Percentiles rank a stretch among this genome's conserved stretches.
phyloP scores from a whole-genome alignment of 2,888 invertebrate species.

The Flabesymbios commensalis region DNA sequence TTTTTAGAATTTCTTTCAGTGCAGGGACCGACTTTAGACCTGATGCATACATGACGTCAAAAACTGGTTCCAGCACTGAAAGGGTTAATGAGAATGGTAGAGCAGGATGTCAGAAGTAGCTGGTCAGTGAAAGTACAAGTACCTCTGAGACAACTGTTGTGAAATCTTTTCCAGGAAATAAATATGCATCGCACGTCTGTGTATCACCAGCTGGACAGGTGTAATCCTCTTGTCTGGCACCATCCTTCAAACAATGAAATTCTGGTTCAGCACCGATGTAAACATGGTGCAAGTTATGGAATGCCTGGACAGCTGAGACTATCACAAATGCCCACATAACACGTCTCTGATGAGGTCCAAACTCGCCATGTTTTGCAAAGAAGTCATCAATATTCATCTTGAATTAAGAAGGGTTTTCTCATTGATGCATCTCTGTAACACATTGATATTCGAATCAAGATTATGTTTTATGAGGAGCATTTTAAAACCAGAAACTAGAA shows the following conservation, averaged over 20 bases:
- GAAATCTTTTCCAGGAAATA: slow-evolving; percentile 25
- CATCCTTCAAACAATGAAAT: slow-evolving; percentile 14
- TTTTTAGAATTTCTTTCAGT: no score
- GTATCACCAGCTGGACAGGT: slow-evolving; percentile 8
- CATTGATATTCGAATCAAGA: no score
- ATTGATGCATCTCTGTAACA: no score
- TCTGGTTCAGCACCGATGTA: slow-evolving; percentile 33
- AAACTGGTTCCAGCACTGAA: no score
- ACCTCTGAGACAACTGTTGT: slow-evolving; percentile 36
- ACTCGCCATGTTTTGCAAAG: slow-evolving; percentile 29
- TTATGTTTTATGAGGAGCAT: no score
- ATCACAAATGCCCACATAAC: slow-evolving; percentile 25
- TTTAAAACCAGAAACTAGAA: no score
- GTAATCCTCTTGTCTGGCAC: background rate
- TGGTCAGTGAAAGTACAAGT: no score
- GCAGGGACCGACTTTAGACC: no score
- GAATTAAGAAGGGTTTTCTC: no score
- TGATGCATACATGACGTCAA: no score
- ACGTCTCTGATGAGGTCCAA: slow-evolving; percentile 28
- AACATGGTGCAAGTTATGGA: slow-evolving; percentile 32
- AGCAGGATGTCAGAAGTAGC: no score
- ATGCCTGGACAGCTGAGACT: slow-evolving; percentile 24
- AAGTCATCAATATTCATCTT: slow-evolving; percentile 37
- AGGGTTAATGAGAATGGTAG: no score
- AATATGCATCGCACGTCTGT: slow-evolving; percentile 17